These are phyloP conservation scores for Bubalus kerabau DNA, from an alignment of 2,113 vertebrate genomes.

Conservation along the genomic window DNA sequence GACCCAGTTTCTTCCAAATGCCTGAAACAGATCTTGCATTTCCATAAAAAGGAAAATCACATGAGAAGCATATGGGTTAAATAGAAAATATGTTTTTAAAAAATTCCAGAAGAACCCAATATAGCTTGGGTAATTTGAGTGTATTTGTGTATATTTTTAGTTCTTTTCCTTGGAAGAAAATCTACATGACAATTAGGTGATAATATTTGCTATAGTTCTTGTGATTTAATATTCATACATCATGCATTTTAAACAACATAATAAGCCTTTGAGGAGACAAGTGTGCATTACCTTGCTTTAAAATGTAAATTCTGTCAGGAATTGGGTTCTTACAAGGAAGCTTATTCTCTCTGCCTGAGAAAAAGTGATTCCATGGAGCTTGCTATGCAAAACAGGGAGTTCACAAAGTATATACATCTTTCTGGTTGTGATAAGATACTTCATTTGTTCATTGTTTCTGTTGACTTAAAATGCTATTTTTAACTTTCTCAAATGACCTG, in stretches of 20 bases:
- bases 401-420: background rate
- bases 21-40: conserved; percentile 14
- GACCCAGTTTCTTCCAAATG: conserved; percentile 23
- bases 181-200: conserved; percentile 47
- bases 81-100: conserved; percentile 43
- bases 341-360: background rate
- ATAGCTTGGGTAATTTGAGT: conserved; percentile 32
- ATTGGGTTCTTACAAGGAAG: conserved; percentile 19
- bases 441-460: background rate
- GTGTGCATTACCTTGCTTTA: background rate
- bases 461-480: background rate
- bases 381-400: background rate
- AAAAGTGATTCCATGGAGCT: background rate
- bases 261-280: conserved; percentile 25
- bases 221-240: conserved; percentile 38
- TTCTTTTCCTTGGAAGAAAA: conserved; percentile 41
- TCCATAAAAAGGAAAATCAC: conserved; percentile 55
- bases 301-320: conserved; percentile 39
- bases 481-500: background rate
- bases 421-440: background rate
- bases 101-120: conserved; percentile 37
- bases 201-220: conserved; percentile 32
- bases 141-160: conserved; percentile 60
- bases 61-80: conserved; percentile 55
- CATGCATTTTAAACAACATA: conserved; percentile 15